Evolutionary conservation across 2,113 vertebrate genomes (phyloP).

Genomic region (Engystomops pustulosus): DNA sequence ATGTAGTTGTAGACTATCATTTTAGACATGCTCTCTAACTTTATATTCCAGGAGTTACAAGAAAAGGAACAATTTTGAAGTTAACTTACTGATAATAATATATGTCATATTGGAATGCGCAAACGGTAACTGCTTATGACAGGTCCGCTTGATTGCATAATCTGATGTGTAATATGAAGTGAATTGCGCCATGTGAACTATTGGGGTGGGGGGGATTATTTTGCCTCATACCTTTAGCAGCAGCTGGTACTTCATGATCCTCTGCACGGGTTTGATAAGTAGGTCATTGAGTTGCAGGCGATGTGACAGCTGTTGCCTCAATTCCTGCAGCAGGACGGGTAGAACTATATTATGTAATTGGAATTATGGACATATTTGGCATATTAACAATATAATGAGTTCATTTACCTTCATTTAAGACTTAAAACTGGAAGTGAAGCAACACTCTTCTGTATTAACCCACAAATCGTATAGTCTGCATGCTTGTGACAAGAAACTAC

Average conservation of each 20-base stretch:
- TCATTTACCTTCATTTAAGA: not conserved
- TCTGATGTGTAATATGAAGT: slow-evolving; percentile 25
- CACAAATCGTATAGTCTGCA: too few relatives aligned
- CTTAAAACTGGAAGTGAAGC: not conserved
- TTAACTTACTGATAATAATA: not conserved
- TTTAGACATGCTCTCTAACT: too few relatives aligned
- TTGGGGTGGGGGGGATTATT: slow-evolving; percentile 11
- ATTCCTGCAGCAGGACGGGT: slow-evolving; percentile 74
- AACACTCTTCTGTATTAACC: too few relatives aligned
- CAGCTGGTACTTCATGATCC: slow-evolving; percentile 96
- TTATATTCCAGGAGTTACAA: not conserved
- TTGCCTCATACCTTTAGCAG: slow-evolving; percentile 80
- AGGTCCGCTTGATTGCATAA: slow-evolving; percentile 2
- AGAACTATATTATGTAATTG: not conserved
- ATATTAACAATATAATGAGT: not conserved
- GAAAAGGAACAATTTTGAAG: not conserved
- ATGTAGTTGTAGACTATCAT: too few relatives aligned
- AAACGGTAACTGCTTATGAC: not conserved
- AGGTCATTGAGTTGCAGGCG: slow-evolving; percentile 89
- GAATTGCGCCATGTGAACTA: not conserved
- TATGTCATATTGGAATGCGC: not conserved
- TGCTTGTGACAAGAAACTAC: too few relatives aligned
- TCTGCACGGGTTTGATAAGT: slow-evolving; percentile 92
- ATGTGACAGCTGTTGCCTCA: slow-evolving; percentile 88
- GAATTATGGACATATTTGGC: not conserved